Conservation (phyloP, 2,888 invertebrate genomes). For the Callyntrura sp. region DNA sequence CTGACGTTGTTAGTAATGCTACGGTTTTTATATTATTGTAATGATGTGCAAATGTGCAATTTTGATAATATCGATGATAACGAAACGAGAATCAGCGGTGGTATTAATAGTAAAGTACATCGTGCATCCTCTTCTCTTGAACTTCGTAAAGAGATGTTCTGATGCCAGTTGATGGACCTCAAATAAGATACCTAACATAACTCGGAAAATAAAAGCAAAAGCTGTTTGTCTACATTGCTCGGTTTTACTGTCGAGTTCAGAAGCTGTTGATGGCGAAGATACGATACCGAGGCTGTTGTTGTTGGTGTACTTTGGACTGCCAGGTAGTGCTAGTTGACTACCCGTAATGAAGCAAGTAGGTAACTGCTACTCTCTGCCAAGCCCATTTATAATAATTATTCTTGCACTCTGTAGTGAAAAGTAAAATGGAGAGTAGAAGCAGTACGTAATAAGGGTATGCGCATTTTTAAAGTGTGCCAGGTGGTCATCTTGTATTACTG, state of each 20-base stretch:
- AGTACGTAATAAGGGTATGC: slow-evolving; percentile 37
- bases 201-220: slow-evolving; percentile 62
- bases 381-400: slow-evolving; percentile 38
- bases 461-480: slow-evolving; percentile 74
- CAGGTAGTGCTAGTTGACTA: neutral
- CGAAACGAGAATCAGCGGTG: neutral
- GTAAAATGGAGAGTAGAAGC: neutral
- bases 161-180: too few species aligned
- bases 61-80: neutral
- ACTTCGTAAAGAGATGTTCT: too few species aligned
- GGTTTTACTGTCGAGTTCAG: slow-evolving; percentile 9
- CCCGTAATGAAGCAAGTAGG: slow-evolving; percentile 5
- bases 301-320: too few species aligned
- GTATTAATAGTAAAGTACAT: neutral
- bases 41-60: too few species aligned
- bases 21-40: neutral
- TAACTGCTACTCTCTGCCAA: neutral
- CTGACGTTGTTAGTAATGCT: neutral
- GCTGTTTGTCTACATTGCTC: slow-evolving; percentile 16
- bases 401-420: slow-evolving; percentile 23
- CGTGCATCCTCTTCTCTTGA: too few species aligned
- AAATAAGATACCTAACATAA: too few species aligned
- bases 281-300: neutral
- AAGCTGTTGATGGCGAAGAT: slow-evolving; percentile 4
- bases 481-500: slow-evolving; percentile 65